A percentile compares a stretch with the other conserved stretches of the same genome.
phyloP scores from a whole-genome alignment of 2,113 vertebrate species.

The Micromys minutus region DNA sequence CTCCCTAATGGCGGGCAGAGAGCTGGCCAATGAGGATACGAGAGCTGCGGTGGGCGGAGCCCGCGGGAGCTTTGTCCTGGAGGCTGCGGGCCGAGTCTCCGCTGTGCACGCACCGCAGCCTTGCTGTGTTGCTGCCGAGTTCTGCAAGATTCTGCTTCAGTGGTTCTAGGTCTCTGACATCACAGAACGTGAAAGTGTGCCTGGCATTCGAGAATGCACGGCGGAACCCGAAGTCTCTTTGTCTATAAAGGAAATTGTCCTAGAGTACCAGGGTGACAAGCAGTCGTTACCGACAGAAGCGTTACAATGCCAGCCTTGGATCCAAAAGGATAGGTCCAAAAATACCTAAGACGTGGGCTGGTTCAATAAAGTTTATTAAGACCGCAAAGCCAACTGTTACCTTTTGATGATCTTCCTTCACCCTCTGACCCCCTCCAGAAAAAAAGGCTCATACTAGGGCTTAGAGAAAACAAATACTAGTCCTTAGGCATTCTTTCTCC shows the following conservation, averaged over 20 bases:
- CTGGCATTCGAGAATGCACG: neutral
- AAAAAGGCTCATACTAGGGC: neutral
- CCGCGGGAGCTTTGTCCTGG: constrained; percentile 28
- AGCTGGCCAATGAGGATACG: constrained; percentile 52
- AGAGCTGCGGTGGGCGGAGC: constrained; percentile 30
- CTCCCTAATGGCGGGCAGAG: constrained; percentile 15
- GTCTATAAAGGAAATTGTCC: constrained; percentile 10
- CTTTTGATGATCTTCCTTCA: neutral
- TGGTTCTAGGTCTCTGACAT: neutral
- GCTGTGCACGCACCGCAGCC: neutral
- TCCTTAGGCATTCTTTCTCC: neutral
- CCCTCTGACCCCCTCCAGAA: neutral
- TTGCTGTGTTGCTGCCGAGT: fast-evolving
- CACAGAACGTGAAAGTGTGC: constrained; percentile 17
- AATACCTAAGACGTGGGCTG: neutral
- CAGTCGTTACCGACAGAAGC: neutral
- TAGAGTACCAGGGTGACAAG: neutral
- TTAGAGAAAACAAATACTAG: neutral
- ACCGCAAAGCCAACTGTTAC: neutral
- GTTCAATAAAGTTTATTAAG: neutral
- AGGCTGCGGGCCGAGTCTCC: fast-evolving
- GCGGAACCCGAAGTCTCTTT: constrained; percentile 7
- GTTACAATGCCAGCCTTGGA: neutral
- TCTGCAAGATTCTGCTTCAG: neutral
- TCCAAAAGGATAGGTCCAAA: neutral